These are phyloP conservation scores for Zootoca vivipara DNA, from an alignment of 2,113 vertebrate genomes.

Conservation along the genomic window DNA sequence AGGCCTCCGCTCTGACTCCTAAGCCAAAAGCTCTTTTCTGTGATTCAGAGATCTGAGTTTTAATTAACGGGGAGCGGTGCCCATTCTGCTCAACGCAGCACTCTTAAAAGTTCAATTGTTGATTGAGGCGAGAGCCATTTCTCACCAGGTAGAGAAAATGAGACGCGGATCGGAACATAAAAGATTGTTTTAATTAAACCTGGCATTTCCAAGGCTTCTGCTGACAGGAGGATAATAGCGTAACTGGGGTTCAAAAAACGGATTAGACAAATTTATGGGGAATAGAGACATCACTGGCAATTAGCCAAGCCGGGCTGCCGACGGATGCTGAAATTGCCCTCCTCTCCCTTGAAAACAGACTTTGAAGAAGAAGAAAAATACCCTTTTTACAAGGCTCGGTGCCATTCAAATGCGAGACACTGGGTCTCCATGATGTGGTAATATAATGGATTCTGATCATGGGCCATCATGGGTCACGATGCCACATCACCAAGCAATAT, in stretches of 20 bases:
- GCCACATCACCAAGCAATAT: too few relatives aligned
- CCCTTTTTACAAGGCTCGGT: neutral
- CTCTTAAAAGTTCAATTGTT: conserved; percentile 62
- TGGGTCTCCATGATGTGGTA: neutral
- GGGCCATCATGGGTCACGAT: neutral
- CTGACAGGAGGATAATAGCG: conserved; percentile 50
- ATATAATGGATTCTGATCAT: neutral
- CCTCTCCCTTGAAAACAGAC: neutral
- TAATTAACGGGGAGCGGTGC: conserved; percentile 64
- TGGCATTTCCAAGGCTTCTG: conserved; percentile 58
- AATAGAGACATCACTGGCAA: conserved; percentile 30
- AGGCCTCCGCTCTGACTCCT: neutral
- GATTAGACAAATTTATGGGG: conserved; percentile 43
- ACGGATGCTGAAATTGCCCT: neutral
- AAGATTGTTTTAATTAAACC: conserved; percentile 75
- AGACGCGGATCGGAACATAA: conserved; percentile 61
- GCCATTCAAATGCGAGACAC: neutral
- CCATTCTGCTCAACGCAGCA: conserved; percentile 53
- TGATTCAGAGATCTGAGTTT: conserved; percentile 30
- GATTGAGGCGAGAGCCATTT: conserved; percentile 66
- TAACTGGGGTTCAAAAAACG: conserved; percentile 25
- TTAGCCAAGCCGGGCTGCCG: conserved; percentile 24
- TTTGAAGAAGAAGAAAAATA: neutral
- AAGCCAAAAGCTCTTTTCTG: neutral
- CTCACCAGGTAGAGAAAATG: conserved; percentile 73